Percentiles rank a stretch among this genome's conserved stretches.
phyloP scores from a whole-genome alignment of 2,797 vertebrate species.

The Choloepus didactylus region DNA sequence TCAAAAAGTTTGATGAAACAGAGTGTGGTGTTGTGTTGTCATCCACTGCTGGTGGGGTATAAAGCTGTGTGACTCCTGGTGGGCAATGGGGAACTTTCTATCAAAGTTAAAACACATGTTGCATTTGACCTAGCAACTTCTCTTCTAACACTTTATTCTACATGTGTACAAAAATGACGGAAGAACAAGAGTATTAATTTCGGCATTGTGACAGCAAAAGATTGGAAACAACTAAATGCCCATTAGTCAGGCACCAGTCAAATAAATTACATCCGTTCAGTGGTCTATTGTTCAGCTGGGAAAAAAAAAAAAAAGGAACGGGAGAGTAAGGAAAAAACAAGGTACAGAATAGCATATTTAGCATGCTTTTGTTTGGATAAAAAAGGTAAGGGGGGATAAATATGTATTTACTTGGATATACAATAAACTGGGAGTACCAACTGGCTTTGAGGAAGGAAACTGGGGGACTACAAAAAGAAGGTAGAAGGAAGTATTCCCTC shows the following conservation, averaged over 20 bases:
- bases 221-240: not conserved
- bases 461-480: not conserved
- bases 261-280: not conserved
- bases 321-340: not conserved
- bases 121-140: not conserved
- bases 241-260: not conserved
- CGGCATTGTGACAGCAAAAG: not conserved
- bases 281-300: no score
- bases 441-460: not conserved
- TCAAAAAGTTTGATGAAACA: not conserved
- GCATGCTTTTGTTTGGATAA: not conserved
- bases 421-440: not conserved
- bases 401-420: no score
- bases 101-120: not conserved
- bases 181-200: not conserved
- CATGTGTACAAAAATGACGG: not conserved
- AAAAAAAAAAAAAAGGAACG: rapidly evolving
- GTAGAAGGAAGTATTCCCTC: not conserved
- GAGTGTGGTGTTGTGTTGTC: not conserved
- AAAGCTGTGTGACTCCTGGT: not conserved
- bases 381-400: not conserved
- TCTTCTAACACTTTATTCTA: not conserved
- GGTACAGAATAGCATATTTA: rapidly evolving
- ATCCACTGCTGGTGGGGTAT: not conserved
- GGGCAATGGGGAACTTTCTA: not conserved